Evolutionary conservation across 2,888 invertebrate genomes (phyloP).

Genomic region (Deladenus siricidicola): DNA sequence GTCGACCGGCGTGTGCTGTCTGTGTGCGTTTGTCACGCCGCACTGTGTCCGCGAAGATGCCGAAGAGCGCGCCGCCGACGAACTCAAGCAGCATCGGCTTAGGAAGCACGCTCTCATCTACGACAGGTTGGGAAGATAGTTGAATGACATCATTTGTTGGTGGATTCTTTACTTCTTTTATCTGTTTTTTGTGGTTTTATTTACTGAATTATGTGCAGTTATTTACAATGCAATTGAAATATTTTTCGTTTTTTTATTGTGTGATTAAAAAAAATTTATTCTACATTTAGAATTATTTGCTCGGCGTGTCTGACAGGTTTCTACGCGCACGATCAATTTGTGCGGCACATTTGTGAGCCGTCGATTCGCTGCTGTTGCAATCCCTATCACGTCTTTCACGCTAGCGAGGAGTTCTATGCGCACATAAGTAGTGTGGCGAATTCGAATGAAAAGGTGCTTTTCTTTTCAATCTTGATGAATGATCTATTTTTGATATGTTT

Average conservation of each 20-base stretch:
- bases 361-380: constrained; percentile 1
- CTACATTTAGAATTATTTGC: constrained; percentile 2
- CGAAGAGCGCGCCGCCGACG: background rate
- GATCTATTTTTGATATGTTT: too few relatives aligned
- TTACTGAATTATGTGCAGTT: too few relatives aligned
- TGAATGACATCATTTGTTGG: too few relatives aligned
- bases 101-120: background rate
- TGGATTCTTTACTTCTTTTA: too few relatives aligned
- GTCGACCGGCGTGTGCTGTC: background rate
- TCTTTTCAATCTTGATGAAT: background rate
- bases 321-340: background rate
- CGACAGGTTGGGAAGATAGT: too few relatives aligned
- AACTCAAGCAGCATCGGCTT: too few relatives aligned
- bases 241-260: too few relatives aligned
- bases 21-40: too few relatives aligned
- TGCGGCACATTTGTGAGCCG: background rate
- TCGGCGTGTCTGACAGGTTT: constrained; percentile 2
- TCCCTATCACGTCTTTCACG: background rate
- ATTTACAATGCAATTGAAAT: too few relatives aligned
- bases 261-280: too few relatives aligned
- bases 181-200: too few relatives aligned
- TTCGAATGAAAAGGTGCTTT: background rate
- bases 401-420: background rate
- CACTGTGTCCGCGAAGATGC: too few relatives aligned
- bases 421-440: background rate